Percentiles rank a stretch among this genome's conserved stretches.
These are phyloP conservation scores for Aspidoscelis tigris DNA, from an alignment of 2,113 vertebrate species.

Conservation along the genomic window DNA sequence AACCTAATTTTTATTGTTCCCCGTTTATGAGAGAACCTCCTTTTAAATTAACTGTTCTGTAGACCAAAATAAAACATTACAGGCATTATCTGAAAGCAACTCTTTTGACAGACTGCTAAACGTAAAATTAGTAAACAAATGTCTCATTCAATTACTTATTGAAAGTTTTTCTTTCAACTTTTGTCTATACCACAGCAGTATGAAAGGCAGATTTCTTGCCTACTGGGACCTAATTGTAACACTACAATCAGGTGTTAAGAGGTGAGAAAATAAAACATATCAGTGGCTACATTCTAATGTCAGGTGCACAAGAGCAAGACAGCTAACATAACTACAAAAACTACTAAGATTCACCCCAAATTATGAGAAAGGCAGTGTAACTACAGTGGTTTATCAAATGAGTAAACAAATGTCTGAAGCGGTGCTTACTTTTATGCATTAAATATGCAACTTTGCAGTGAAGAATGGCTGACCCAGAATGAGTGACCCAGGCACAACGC, in stretches of 20 bases:
- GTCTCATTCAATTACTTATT: slow-evolving; percentile 48
- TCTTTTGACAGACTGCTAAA: slow-evolving; percentile 41
- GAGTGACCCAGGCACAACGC: slow-evolving; percentile 17
- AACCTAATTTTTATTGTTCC: slow-evolving; percentile 48
- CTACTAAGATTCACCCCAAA: slow-evolving; percentile 40
- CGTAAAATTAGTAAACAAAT: slow-evolving; percentile 55
- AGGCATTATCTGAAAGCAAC: slow-evolving; percentile 30
- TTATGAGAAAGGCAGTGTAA: slow-evolving; percentile 59
- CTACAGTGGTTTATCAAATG: slow-evolving; percentile 55
- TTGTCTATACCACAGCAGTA: slow-evolving; percentile 42
- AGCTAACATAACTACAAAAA: slow-evolving; percentile 35
- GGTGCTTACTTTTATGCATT: neutral
- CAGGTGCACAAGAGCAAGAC: slow-evolving; percentile 67
- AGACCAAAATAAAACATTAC: slow-evolving; percentile 59
- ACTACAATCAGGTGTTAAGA: slow-evolving; percentile 15
- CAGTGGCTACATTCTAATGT: slow-evolving; percentile 69
- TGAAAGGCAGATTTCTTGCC: slow-evolving; percentile 50
- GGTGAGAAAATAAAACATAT: slow-evolving; percentile 30
- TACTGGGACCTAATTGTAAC: slow-evolving; percentile 44
- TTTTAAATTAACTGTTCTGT: slow-evolving; percentile 64
- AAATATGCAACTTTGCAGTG: neutral
- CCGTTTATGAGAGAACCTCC: slow-evolving; percentile 56
- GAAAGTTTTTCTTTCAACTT: slow-evolving; percentile 48
- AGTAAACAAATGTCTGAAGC: slow-evolving; percentile 46
- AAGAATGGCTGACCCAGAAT: neutral